phyloP scores from a whole-genome alignment of 2,888 invertebrate genomes.

The Watsonalla cultraria region DNA sequence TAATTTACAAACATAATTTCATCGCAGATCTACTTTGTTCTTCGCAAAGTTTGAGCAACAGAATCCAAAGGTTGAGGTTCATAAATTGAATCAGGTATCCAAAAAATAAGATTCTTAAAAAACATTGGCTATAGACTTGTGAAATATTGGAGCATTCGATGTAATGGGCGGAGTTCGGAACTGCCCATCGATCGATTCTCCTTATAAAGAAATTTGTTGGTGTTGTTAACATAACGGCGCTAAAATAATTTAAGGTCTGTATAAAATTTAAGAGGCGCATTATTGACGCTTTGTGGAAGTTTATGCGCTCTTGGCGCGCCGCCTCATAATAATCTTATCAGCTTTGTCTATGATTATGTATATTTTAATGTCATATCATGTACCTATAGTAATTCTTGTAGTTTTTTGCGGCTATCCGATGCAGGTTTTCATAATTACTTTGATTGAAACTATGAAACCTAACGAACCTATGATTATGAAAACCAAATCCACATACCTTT shows the following conservation, averaged over 20 bases:
- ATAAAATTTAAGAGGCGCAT: conserved; percentile 66
- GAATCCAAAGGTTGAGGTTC: conserved; percentile 2
- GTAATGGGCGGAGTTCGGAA: conserved; percentile 45
- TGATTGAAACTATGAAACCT: too few relatives aligned
- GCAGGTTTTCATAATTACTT: too few relatives aligned
- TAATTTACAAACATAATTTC: not conserved
- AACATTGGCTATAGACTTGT: conserved; percentile 32
- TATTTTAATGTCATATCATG: conserved; percentile 25
- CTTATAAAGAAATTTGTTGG: conserved; percentile 61
- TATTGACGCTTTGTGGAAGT: conserved; percentile 56
- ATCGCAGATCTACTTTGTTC: conserved; percentile 11
- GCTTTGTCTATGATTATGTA: conserved; percentile 48
- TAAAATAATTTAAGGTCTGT: conserved; percentile 64
- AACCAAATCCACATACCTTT: too few relatives aligned
- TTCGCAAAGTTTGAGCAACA: conserved; percentile 5
- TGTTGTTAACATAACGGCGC: conserved; percentile 61
- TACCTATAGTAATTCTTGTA: conserved; percentile 22
- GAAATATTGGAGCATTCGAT: conserved; percentile 51
- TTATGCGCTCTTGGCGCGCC: conserved; percentile 52
- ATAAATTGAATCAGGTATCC: conserved; percentile 25
- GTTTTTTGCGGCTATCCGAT: too few relatives aligned
- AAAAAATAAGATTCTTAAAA: conserved; percentile 28
- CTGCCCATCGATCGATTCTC: conserved; percentile 42
- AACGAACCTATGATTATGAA: too few relatives aligned
- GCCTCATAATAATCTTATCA: conserved; percentile 54